A percentile compares a stretch with the other conserved stretches of the same genome.
Evolutionary conservation across 2,797 vertebrate species (phyloP).

Genomic region (Sternotherus odoratus): DNA sequence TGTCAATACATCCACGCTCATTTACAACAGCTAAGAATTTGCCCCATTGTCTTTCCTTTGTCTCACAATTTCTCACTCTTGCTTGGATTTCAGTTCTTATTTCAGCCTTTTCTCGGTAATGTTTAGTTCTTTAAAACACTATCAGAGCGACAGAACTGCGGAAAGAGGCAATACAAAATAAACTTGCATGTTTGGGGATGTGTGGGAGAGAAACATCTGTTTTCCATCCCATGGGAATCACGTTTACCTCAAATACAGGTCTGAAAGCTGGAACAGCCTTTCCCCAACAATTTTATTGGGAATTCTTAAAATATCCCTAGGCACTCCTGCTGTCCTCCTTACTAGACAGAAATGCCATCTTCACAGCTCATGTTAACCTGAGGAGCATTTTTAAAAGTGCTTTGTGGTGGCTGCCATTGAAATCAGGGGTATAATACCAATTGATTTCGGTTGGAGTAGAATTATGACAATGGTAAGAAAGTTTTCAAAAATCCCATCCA

Average conservation of each 20-base stretch:
- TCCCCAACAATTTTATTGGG: constrained; percentile 37
- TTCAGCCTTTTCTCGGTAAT: constrained; percentile 60
- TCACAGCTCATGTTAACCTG: constrained; percentile 54
- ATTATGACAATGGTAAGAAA: not conserved
- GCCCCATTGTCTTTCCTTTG: constrained; percentile 40
- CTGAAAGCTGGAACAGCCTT: constrained; percentile 42
- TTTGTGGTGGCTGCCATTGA: constrained; percentile 16
- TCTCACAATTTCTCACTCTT: not conserved
- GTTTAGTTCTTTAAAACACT: constrained; percentile 72
- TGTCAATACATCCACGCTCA: not conserved
- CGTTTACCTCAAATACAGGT: constrained; percentile 53
- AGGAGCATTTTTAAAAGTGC: constrained; percentile 40
- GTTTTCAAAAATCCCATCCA: not conserved
- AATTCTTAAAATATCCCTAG: not conserved
- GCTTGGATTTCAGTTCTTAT: constrained; percentile 56
- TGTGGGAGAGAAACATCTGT: constrained; percentile 70
- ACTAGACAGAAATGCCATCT: constrained; percentile 27
- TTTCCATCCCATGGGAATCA: constrained; percentile 68
- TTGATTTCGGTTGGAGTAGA: not conserved
- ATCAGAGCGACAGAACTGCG: constrained; percentile 65
- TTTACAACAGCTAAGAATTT: not conserved
- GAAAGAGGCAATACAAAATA: constrained; percentile 69
- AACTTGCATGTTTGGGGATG: constrained; percentile 52
- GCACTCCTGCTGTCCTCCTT: constrained; percentile 46
- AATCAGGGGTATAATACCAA: not conserved